Conservation (phyloP, 2,888 invertebrate species). For the Pyrocoelia pectoralis region DNA sequence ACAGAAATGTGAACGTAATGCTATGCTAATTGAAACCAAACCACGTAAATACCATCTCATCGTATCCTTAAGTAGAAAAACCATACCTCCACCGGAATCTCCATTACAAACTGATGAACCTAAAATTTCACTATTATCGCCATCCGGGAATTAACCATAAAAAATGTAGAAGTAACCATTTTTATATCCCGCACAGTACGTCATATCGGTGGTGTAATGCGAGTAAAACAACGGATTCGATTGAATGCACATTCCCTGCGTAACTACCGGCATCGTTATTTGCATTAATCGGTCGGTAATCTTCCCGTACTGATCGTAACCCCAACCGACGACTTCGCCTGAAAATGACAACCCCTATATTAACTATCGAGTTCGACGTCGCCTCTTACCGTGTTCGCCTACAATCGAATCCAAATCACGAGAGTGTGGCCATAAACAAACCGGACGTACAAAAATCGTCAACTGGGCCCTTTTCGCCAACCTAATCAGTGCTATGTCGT, state of each 20-base stretch:
- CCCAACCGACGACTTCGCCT: slow-evolving; percentile 59
- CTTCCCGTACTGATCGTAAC: slow-evolving; percentile 66
- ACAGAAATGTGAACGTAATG: slow-evolving; percentile 66
- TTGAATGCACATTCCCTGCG: slow-evolving; percentile 67
- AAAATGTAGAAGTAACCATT: slow-evolving; percentile 61
- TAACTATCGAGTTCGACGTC: no score
- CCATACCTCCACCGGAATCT: slow-evolving; percentile 59
- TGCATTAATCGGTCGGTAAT: slow-evolving; percentile 67
- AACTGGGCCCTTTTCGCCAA: slow-evolving; percentile 47
- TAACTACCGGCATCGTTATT: slow-evolving; percentile 68
- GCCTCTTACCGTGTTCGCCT: slow-evolving; percentile 46
- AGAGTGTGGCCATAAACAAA: slow-evolving; percentile 52
- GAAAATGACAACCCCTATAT: slow-evolving; percentile 26
- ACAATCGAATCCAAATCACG: slow-evolving; percentile 43
- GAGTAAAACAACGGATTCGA: slow-evolving; percentile 69
- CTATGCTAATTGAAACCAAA: slow-evolving; percentile 67
- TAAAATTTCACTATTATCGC: no score
- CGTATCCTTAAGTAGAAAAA: slow-evolving; percentile 47
- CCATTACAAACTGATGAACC: slow-evolving; percentile 64
- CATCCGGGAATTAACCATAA: no score
- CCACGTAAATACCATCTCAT: slow-evolving; percentile 58
- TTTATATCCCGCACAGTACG: slow-evolving; percentile 61
- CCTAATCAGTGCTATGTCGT: slow-evolving; percentile 54
- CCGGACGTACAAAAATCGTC: slow-evolving; percentile 54
- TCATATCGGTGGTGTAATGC: slow-evolving; percentile 65